Conservation (phyloP, 2,888 invertebrate species). For the Eurois occulta region DNA sequence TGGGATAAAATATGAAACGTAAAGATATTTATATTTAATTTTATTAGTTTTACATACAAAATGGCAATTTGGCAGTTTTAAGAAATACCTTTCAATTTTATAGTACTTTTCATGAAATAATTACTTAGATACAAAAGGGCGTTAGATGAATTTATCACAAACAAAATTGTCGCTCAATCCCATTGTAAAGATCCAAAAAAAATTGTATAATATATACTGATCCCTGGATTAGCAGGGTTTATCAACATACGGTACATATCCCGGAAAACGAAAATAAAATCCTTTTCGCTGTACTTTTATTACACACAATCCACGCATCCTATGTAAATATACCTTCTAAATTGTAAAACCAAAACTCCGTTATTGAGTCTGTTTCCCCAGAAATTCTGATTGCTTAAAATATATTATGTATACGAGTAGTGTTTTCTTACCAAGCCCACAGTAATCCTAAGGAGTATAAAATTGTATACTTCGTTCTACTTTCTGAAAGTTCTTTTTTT, state of each 20-base stretch:
- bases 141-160: background rate
- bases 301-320: slow-evolving; percentile 14
- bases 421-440: slow-evolving; percentile 10
- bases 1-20: background rate
- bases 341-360: slow-evolving; percentile 20
- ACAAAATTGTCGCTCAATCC: background rate
- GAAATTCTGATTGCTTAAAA: slow-evolving; percentile 22
- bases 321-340: slow-evolving; percentile 12
- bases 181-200: background rate
- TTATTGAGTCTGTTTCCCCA: slow-evolving; percentile 19
- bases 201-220: background rate
- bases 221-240: background rate
- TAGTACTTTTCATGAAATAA: background rate
- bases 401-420: slow-evolving; percentile 12
- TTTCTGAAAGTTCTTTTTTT: slow-evolving; percentile 5
- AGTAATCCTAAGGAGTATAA: slow-evolving; percentile 12
- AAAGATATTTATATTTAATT: slow-evolving; percentile 24
- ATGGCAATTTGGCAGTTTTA: background rate
- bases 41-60: slow-evolving; percentile 8
- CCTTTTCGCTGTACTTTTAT: background rate
- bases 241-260: background rate
- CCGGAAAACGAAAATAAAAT: background rate
- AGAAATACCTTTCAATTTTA: background rate
- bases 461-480: background rate
- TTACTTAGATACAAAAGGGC: background rate